phyloP scores from a whole-genome alignment of 2,888 invertebrate species.

The Phorcus lineatus region DNA sequence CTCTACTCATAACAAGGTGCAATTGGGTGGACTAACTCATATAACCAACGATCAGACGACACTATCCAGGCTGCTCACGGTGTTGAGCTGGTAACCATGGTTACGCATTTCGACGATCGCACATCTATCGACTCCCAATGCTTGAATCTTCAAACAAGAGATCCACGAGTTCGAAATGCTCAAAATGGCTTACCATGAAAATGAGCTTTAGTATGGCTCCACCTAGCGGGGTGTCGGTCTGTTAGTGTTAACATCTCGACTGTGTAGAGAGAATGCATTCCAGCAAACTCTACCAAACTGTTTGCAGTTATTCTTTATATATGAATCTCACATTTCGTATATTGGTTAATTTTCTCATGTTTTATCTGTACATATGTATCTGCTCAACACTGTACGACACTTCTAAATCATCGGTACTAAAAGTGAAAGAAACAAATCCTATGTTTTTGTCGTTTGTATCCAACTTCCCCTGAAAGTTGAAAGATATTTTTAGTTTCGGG shows the following conservation, averaged over 20 bases:
- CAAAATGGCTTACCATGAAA: too few relatives aligned
- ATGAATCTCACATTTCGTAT: slow-evolving; percentile 27
- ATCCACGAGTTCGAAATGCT: too few relatives aligned
- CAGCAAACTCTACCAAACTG: neutral
- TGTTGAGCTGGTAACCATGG: too few relatives aligned
- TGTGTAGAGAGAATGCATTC: slow-evolving; percentile 4
- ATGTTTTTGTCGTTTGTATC: neutral
- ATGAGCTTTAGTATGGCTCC: neutral
- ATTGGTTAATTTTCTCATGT: slow-evolving; percentile 3
- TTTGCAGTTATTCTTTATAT: slow-evolving; percentile 23
- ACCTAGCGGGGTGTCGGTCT: slow-evolving; percentile 5
- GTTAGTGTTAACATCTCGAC: slow-evolving; percentile 3
- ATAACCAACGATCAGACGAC: slow-evolving; percentile 15
- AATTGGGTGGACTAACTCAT: slow-evolving; percentile 12
- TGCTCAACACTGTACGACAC: slow-evolving; percentile 19
- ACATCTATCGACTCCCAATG: too few relatives aligned
- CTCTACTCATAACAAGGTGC: slow-evolving; percentile 9
- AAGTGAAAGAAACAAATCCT: neutral
- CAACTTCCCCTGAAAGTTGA: neutral
- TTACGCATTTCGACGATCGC: too few relatives aligned
- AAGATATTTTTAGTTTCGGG: too few relatives aligned
- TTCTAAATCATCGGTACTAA: slow-evolving; percentile 18
- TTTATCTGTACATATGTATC: slow-evolving; percentile 17
- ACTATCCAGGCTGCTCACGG: neutral
- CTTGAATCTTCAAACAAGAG: too few relatives aligned